These are phyloP conservation scores for Ciona savignyi DNA, from an alignment of 23 tunicate genomes.

Conservation along the genomic window DNA sequence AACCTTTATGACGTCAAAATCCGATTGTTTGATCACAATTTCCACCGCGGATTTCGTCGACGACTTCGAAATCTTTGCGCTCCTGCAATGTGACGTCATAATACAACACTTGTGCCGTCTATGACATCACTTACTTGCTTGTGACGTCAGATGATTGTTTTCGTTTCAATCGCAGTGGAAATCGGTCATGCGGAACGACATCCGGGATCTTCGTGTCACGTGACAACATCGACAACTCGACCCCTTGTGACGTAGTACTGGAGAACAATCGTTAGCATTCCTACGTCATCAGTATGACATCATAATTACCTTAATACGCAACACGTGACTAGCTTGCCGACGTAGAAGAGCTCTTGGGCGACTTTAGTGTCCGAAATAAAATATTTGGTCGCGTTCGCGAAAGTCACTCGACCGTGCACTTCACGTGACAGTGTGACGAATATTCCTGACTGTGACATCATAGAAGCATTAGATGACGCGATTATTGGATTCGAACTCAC, in stretches of 20 bases:
- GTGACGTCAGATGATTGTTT: too few relatives aligned
- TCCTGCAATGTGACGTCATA: too few relatives aligned
- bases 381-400: slow-evolving; percentile 31
- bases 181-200: slow-evolving; percentile 4
- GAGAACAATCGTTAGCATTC: neutral
- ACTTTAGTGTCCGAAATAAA: slow-evolving; percentile 2
- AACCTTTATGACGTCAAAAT: neutral
- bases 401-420: slow-evolving; percentile 37
- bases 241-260: slow-evolving; percentile 25
- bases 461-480: too few relatives aligned
- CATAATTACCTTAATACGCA: slow-evolving; percentile 27
- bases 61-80: neutral
- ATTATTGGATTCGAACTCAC: too few relatives aligned
- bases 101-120: too few relatives aligned
- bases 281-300: neutral
- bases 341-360: slow-evolving; percentile 18
- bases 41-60: neutral
- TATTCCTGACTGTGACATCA: slow-evolving; percentile 26
- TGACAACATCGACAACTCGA: slow-evolving; percentile 44
- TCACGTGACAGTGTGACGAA: slow-evolving; percentile 49
- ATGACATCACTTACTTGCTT: too few relatives aligned
- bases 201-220: slow-evolving; percentile 27
- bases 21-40: neutral
- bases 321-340: slow-evolving; percentile 49
- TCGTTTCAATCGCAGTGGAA: slow-evolving; percentile 23